Evolutionary conservation across 1,140 invertebrate genomes (phyloP), one percentile per base, ranked within the genome.

Genomic region (Grapholita molesta): DNA sequence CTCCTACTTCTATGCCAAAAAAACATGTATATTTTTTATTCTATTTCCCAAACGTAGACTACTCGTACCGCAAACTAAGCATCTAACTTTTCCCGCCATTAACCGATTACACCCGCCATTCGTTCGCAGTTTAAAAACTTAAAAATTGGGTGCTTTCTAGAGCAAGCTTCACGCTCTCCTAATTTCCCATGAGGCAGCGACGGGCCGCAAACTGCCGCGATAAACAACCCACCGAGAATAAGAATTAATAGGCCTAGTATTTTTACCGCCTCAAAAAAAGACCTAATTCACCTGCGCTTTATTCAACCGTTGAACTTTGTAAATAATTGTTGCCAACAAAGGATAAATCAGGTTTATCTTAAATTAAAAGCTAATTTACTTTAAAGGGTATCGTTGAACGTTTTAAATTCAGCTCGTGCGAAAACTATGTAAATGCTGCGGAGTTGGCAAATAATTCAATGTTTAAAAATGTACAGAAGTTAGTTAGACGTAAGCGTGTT

Each of bases 111-210:
- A 55, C 21, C 53, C 23, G 68, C 73, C 69, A 72, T 74, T 81
- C 74, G 71, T 74, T 76, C 66, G 69, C 53, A 73, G 74, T 78
- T 82, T 80, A 74, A 82, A 61, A 82, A 78, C 73, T 80, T 78
- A 72, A 78, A 80, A 83, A 79, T 79, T 78, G 75, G 75, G 76
- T 74, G 74, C 72, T 75, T 73, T 72, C 72, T 70, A 66, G 12
- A 18, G 55, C 53, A 28, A 24, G 53, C 55, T 64, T 68, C 72
- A 70, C 74, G 69, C 25, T 72, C 75, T 69, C 65, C 72, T 84
- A 82, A 84, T 84, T 84, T 84, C 82, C 82, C 82, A 66, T 32
- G 82, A 82, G 79, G 70, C 79, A 65, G 70, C 71, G 55, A 72
- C 70, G 68, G 48, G 64, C 74, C 77, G 77, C 77, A 76, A 79